Evolutionary conservation across 30 jellyfish, hydroid and myxozoan genomes (phyloP), one percentile per base, ranked within the genome.

Genomic region (Catostylus mosaicus): DNA sequence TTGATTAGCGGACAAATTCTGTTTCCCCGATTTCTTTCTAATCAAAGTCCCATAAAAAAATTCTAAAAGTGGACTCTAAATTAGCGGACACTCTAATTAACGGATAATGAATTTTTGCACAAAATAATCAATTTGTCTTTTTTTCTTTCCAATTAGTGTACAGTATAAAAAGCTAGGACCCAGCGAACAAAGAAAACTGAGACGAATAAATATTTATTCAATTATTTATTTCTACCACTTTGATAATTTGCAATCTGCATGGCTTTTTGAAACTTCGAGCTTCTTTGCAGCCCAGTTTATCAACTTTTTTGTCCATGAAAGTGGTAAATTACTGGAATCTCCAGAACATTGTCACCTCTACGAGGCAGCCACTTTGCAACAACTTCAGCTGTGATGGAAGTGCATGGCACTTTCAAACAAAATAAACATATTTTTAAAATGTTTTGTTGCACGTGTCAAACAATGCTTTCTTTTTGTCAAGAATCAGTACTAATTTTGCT

Each of bases 151-250:
- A 61, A 61, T 61, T 61, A 61, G 74, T 37, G 74, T 34, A 61
- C 40, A 61, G 74, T 61, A 61, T 37, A 61, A 16, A 26, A 61
- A 22, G 74, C 26, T 61, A 61, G 38, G 74, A 61, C 38, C 74
- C 84, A 72, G 84, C 84, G 84, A 72, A 45, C 51, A 72, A 72
- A 72, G 33, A 72, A n/a, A n/a, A 67, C 60, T 30, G 79, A 67
- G 79, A 67, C 79, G 60, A 67, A 67, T 67, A 47, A 67, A 67
- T 67, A 72, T 72, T 72, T 72, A 74, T 72, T 72, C 84, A 72
- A 72, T 23, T 72, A 72, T 72, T 69, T 69, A n/a, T 69, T 69
- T 69, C 82, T 30, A 69, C 10, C 30, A 69, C 82, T 69, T 69
- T n/a, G 84, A 72, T 48, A 72, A 75, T 72, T 72, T 33, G 72